Base-by-base conservation (phyloP, 2,113 vertebrate species). In the Struthidea cinerea region DNA sequence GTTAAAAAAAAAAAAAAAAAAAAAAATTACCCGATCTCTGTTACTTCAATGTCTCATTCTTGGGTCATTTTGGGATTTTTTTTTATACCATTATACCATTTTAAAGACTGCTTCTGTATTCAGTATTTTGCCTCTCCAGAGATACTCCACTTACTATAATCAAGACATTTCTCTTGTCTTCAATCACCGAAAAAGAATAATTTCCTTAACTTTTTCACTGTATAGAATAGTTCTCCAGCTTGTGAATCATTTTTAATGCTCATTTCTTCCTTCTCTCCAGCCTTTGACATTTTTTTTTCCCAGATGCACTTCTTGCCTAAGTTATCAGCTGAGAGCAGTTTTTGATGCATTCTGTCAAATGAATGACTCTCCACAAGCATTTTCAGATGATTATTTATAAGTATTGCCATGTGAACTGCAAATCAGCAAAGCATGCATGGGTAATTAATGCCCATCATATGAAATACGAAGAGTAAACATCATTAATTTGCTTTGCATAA, bases 341-440 rank as follows among this genome's bases (percentile, higher is more conserved):
- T 93, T 74, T 96, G 89, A 91, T 93, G 93, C 67, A 65, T 90
- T 87, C 80, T 94, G 79, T 93, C 73, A 83, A 91, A 83, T 69
- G 82, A 94, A 79, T 92, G 44, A 93, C 91, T 89, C 53, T 96
- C 84, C 82, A 67, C 57, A 87, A 81, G 79, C 76, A 81, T 95
- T 94, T 97, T 95, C 71, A 90, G 63, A 82, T 89, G 46, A 84
- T 95, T 93, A 95, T 95, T 96, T 94, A 69, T 96, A 95, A 96
- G 56, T 63, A 91, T 79, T 84, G 79, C 79, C 26, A 67, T 84
- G 35, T 90, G 87, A 95, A 85, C 77, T 84, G 82, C 46, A 95
- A 94, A 92, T 74, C 65, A 59, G 61, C 68, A 85, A 93, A 83
- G 32, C 41, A 79, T 74, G 65, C 55, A 84, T 87, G 56, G 15